Percentiles rank a stretch among this genome's conserved stretches.
Conservation (phyloP, 2,888 invertebrate genomes). For the Oscheius sp. region DNA sequence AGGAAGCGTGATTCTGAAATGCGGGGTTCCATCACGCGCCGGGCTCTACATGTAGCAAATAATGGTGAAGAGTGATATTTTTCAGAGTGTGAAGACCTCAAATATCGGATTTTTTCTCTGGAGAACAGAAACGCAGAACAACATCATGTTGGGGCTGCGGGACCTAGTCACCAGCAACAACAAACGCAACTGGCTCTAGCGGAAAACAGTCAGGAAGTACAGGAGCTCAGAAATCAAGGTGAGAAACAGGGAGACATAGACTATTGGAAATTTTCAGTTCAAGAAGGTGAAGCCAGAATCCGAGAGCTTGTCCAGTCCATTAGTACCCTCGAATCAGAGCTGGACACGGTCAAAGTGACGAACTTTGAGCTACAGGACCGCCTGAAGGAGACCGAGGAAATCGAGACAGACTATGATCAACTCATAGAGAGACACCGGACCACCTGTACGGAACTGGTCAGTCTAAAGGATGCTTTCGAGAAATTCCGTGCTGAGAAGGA, state of each 20-base stretch:
- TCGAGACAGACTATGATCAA: constrained; percentile 20
- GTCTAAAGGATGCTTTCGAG: constrained; percentile 4
- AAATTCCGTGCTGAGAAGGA: constrained; percentile 4
- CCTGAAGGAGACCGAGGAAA: not conserved
- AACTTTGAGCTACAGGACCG: constrained; percentile 11
- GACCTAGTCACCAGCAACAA: constrained; percentile 4
- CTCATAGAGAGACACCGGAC: constrained; percentile 22
- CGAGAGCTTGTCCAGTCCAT: constrained; percentile 1
- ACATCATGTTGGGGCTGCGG: not conserved
- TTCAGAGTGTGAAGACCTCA: constrained; percentile 22
- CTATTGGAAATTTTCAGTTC: not conserved
- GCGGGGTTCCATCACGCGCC: no score
- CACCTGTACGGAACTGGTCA: constrained; percentile 16
- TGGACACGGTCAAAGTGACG: not conserved
- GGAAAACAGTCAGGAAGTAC: constrained; percentile 2
- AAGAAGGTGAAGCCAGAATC: constrained; percentile 4
- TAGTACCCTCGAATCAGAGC: not conserved
- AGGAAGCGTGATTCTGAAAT: no score
- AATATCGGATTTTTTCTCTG: not conserved
- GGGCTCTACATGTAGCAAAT: no score
- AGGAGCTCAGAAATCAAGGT: constrained; percentile 12
- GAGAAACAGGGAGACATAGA: not conserved
- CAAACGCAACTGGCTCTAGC: constrained; percentile 15
- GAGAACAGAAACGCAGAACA: constrained; percentile 3
- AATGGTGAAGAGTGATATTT: not conserved